phyloP scores from a whole-genome alignment of 2,797 vertebrate genomes.

The Bovichtus variegatus region DNA sequence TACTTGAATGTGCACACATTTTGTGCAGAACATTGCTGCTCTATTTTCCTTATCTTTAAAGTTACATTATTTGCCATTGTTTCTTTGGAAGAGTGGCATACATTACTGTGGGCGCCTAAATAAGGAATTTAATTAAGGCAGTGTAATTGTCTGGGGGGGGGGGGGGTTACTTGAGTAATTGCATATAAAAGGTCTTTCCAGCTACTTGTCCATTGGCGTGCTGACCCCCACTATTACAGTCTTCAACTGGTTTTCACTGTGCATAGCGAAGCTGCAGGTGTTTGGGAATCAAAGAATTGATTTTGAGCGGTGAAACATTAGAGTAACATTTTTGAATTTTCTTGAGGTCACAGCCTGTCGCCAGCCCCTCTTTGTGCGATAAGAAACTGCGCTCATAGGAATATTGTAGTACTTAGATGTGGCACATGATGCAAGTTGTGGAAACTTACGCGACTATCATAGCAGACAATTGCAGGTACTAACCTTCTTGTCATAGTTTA shows the following conservation, averaged over 20 bases:
- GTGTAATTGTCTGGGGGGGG: slow-evolving; percentile 46
- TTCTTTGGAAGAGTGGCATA: slow-evolving; percentile 79
- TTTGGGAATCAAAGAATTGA: slow-evolving; percentile 10
- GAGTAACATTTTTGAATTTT: slow-evolving; percentile 13
- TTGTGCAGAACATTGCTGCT: slow-evolving; percentile 90
- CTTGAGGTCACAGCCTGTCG: neutral
- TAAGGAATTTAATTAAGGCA: slow-evolving; percentile 61
- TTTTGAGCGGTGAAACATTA: slow-evolving; percentile 14
- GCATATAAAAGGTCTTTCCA: slow-evolving; percentile 62
- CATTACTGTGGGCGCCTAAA: slow-evolving; percentile 82
- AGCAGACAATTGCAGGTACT: slow-evolving; percentile 55
- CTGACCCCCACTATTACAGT: slow-evolving; percentile 42
- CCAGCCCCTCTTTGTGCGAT: slow-evolving; percentile 13
- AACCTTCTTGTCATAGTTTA: slow-evolving; percentile 58
- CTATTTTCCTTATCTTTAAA: slow-evolving; percentile 84
- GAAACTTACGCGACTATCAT: slow-evolving; percentile 39
- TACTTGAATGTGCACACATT: slow-evolving; percentile 90
- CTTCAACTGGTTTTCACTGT: slow-evolving; percentile 59
- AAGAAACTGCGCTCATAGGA: slow-evolving; percentile 17
- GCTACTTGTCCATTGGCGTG: slow-evolving; percentile 35
- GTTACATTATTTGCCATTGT: slow-evolving; percentile 80
- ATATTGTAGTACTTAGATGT: slow-evolving; percentile 12
- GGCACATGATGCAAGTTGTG: slow-evolving; percentile 50
- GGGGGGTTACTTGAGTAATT: slow-evolving; percentile 53
- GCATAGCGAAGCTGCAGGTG: slow-evolving; percentile 43